Percentiles rank a stretch among this genome's conserved stretches.
These are phyloP conservation scores for Syndactyla subalaris DNA, from an alignment of 2,797 vertebrate species.

Conservation along the genomic window DNA sequence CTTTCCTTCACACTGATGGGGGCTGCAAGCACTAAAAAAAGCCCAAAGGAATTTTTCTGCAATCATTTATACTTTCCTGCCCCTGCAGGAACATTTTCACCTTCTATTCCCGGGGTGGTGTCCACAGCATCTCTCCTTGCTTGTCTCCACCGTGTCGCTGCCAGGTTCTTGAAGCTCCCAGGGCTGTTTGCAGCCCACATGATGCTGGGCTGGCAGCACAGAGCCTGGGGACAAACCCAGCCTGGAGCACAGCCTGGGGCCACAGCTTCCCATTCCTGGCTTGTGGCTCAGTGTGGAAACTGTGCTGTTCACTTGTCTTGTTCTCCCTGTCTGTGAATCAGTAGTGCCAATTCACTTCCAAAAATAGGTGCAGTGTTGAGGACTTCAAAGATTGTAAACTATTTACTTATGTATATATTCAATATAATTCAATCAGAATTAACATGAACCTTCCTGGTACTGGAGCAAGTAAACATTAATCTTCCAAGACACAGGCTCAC, in stretches of 20 bases:
- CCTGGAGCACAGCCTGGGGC: not conserved
- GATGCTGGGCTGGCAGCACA: not conserved
- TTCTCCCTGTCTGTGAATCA: not conserved
- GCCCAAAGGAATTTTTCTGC: not conserved
- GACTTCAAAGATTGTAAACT: not conserved
- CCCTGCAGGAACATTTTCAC: not conserved
- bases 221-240: not conserved
- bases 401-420: not conserved
- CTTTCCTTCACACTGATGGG: not conserved
- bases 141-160: not conserved
- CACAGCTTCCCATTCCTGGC: not conserved
- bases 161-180: not conserved
- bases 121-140: not conserved
- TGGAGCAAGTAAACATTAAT: not conserved
- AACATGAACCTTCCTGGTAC: not conserved
- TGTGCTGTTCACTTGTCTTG: not conserved
- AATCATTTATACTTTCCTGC: not conserved
- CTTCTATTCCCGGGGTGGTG: not conserved
- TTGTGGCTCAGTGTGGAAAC: not conserved
- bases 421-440: not conserved
- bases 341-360: not conserved
- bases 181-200: not conserved
- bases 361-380: not conserved
- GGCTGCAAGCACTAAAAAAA: not conserved
- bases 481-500: not conserved